Conservation (phyloP, 2,113 vertebrate species). For the Bungarus multicinctus region DNA sequence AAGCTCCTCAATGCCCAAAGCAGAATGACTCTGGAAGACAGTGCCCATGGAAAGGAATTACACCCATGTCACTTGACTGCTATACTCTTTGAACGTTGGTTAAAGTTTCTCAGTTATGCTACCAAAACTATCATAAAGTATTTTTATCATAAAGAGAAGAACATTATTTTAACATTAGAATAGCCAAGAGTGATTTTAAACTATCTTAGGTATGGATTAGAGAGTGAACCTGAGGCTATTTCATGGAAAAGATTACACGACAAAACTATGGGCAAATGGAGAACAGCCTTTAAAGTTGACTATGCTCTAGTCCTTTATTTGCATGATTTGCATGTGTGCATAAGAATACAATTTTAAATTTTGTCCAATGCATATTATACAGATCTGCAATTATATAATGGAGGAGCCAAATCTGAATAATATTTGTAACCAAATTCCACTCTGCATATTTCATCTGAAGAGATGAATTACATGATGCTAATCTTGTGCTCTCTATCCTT, state of each 20-base stretch:
- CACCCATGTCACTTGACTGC: neutral
- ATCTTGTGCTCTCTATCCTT: neutral
- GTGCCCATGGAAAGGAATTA: neutral
- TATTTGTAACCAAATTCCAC: neutral
- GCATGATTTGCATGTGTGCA: neutral
- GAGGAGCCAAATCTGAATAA: neutral
- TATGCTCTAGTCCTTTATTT: neutral
- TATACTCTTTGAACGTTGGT: neutral
- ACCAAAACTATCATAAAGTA: neutral
- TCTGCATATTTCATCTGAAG: neutral
- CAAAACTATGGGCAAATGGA: neutral
- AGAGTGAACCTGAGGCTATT: neutral
- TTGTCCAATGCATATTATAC: neutral
- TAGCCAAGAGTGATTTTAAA: neutral
- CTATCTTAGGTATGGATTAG: neutral
- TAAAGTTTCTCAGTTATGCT: neutral
- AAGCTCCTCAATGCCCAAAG: neutral
- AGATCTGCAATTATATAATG: neutral
- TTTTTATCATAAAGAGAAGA: neutral
- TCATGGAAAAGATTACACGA: neutral
- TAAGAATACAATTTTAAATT: neutral
- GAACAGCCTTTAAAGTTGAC: neutral
- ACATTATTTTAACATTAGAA: neutral
- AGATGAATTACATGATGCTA: neutral
- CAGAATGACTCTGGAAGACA: neutral